Evolutionary conservation across 2,888 invertebrate genomes (phyloP), one percentile per base, ranked within the genome.

Genomic region (Plagodis dolabraria): DNA sequence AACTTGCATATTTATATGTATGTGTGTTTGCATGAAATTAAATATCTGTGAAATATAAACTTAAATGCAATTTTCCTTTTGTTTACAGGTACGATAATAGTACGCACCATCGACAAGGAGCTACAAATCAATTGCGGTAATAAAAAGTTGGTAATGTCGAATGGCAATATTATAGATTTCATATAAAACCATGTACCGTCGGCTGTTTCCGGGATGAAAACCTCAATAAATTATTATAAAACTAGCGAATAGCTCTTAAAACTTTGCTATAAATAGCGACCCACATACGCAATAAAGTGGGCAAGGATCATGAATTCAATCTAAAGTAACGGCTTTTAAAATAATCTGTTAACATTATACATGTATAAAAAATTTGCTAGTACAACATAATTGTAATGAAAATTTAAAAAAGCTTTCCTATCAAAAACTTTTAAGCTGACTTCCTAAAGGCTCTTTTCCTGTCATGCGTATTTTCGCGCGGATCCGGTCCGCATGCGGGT

Each of bases 61-160:
- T 44, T 44, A 44, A 22, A 33, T 33, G 10, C 7, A 45, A 22
- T 45, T 8, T 8, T 49, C 64, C 49, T 61, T 60, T 65, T n/a
- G n/a, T 57, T 64, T 68, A 45, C 65, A 68, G 65, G 64, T 68
- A 68, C 38, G 53, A 48, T 43, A 57, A 46, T 48, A 55, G 22
- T 4, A 22, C 22, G 1, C 36, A 46, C 52, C 53, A 42, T 22
- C 22, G 10, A n/a, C 47, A 35, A 50, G 38, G n/a, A n/a, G 34
- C 43, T 42, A 58, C 47, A 47, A 49, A 38, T 51, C 49, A 58
- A 45, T 50, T 42, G 48, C 47, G 57, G 61, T 57, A 52, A 57
- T 60, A 59, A 58, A 56, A 57, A 46, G 46, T 50, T 50, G 44
- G 47, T 40, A 34, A 53, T 52, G 50, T 47, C 45, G 50, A 66